Evolutionary conservation across 2,888 invertebrate species (phyloP), one percentile per base, ranked within the genome.

Genomic region (Melanargia galathea): DNA sequence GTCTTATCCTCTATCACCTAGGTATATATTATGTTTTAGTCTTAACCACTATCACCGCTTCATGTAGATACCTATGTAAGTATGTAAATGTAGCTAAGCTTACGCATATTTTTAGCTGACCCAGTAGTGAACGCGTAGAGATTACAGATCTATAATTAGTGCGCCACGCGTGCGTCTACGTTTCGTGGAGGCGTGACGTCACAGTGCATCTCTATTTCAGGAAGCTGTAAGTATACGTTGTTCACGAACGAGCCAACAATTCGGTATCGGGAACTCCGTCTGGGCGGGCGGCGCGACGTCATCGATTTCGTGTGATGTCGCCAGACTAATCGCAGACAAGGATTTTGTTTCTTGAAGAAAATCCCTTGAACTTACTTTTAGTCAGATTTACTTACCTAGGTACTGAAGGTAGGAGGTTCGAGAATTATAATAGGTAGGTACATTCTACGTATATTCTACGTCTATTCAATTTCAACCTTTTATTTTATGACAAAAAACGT

Each of bases 161-260:
- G 70, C 68, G 81, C 78, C 83, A 83, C 86, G 82, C 86, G 83
- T 80, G 81, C 83, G 81, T 80, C 82, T 68, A 75, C 67, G 74
- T 71, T 75, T 69, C 73, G 79, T 79, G 77, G 80, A 74, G 7
- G 16, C 46, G 49, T 69, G 67, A 69, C 69, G 70, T 70, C 67
- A 69, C 69, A 35, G 70, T 63, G 66, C 64, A 67, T 54, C 60
- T 38, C 62, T 70, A 66, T 69, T 72, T 72, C 68, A 56, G 64
- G 64, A 61, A 46, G 51, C 45, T 45, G 33, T 49, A 43, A 11
- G 40, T 46, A 43, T 16, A 16, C n/a, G 4, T 16, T 16, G 13
- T 55, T 10, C 20, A 56, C 16, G 13, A 16, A 18, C n/a, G 16
- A 5, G 30, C 30, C 51, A 30, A 51, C 26, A 8, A 40, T 6